phyloP scores from a whole-genome alignment of 2,888 invertebrate genomes.

The Eremobia ochroleuca region DNA sequence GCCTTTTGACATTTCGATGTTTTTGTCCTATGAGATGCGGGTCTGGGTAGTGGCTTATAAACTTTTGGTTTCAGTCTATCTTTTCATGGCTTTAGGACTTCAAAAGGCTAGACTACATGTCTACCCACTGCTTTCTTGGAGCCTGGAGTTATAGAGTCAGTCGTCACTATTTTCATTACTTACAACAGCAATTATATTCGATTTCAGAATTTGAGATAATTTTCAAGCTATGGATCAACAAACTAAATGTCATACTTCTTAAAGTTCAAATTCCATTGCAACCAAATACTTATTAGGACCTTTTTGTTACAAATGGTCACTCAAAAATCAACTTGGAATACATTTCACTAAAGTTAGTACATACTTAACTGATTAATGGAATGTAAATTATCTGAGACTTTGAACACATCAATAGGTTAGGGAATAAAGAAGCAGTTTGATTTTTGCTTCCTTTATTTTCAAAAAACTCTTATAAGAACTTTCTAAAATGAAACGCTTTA shows the following conservation, averaged over 20 bases:
- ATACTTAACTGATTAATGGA: not conserved
- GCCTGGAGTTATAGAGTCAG: too few relatives aligned
- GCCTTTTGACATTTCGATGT: slow-evolving; percentile 21
- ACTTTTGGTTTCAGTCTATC: not conserved
- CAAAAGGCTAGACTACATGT: not conserved
- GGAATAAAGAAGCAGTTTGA: not conserved
- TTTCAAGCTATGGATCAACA: not conserved
- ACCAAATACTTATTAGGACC: not conserved
- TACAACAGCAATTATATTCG: not conserved
- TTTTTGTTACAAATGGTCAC: not conserved
- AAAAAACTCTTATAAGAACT: not conserved
- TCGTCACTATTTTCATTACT: not conserved
- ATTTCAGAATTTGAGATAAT: not conserved
- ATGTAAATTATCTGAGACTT: not conserved
- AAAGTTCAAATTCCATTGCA: not conserved
- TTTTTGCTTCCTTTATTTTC: not conserved
- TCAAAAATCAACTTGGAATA: not conserved
- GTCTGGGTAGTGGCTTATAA: not conserved
- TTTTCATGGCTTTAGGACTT: too few relatives aligned
- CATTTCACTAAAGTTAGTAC: not conserved
- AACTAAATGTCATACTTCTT: not conserved
- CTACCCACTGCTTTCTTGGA: not conserved
- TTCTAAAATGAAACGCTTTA: not conserved
- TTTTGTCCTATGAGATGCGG: not conserved
- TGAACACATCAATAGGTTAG: not conserved